phyloP scores from a whole-genome alignment of 2,113 vertebrate species.

The Murina feae region DNA sequence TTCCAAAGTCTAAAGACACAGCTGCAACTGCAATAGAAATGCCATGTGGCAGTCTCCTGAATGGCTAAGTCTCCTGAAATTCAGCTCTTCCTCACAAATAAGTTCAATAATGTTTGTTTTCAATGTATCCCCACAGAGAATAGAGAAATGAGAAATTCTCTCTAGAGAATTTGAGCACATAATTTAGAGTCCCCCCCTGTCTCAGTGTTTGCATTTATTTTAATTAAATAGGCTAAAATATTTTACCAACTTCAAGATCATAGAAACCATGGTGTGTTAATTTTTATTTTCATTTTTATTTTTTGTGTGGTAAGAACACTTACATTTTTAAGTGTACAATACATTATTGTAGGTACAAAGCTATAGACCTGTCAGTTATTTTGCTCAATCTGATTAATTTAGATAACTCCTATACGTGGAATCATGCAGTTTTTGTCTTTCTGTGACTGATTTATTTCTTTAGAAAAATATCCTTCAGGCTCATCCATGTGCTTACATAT shows the following conservation, averaged over 20 bases:
- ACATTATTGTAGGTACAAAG: not conserved
- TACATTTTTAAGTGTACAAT: not conserved
- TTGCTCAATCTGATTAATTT: not conserved
- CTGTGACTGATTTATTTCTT: not conserved
- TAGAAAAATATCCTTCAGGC: not conserved
- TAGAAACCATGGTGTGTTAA: not conserved
- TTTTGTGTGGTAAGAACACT: not conserved
- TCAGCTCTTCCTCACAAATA: not conserved
- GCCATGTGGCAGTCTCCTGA: conserved; percentile 5
- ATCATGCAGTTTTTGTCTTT: not conserved
- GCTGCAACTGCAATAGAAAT: conserved; percentile 20
- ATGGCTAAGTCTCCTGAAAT: not conserved
- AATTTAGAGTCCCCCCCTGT: not conserved
- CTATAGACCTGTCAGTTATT: not conserved
- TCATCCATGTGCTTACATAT: not conserved
- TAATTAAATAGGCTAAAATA: not conserved
- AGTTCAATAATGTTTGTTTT: not conserved
- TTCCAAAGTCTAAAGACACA: conserved; percentile 38
- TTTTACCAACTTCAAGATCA: not conserved
- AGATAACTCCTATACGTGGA: not conserved
- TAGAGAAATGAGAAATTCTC: not conserved
- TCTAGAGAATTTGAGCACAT: not conserved
- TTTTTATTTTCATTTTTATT: not conserved
- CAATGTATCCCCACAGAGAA: not conserved
- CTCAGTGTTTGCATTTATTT: not conserved